Evolutionary conservation across 2,113 vertebrate genomes (phyloP).

Genomic region (Herpetotheres cachinnans): DNA sequence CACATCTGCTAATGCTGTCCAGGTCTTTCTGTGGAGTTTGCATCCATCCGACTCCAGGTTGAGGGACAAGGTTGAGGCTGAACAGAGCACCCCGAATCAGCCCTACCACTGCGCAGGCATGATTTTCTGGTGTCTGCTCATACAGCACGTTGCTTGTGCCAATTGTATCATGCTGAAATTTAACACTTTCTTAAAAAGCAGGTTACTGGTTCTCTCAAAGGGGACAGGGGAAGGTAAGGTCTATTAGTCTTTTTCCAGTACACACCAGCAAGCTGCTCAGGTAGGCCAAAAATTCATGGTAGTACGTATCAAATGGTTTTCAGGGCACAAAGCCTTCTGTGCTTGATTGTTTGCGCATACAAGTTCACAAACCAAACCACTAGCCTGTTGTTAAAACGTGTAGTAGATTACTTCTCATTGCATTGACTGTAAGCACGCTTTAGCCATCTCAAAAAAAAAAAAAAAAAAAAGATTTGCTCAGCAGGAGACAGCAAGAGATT

Average conservation of each 20-base stretch:
- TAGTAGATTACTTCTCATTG: background rate
- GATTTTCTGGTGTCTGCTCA: background rate
- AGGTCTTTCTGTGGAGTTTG: background rate
- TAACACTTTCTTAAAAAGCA: background rate
- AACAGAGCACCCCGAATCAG: background rate
- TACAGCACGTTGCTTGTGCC: background rate
- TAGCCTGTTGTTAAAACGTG: background rate
- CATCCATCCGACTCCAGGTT: background rate
- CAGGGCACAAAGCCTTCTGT: background rate
- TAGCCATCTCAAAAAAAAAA: background rate
- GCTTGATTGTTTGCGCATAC: too few relatives aligned
- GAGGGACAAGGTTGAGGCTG: background rate
- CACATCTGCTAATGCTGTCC: background rate
- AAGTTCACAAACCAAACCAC: background rate
- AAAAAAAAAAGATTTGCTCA: background rate
- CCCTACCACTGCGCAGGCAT: fast-evolving
- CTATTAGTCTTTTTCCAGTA: background rate
- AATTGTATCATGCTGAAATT: fast-evolving
- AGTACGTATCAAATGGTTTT: background rate
- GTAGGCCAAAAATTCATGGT: background rate
- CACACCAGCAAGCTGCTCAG: background rate
- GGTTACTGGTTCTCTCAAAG: background rate
- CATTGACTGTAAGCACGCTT: background rate
- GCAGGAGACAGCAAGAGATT: background rate
- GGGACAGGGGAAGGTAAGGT: background rate